phyloP scores from a whole-genome alignment of 2,888 invertebrate species.

The Calliphora vomitoria region DNA sequence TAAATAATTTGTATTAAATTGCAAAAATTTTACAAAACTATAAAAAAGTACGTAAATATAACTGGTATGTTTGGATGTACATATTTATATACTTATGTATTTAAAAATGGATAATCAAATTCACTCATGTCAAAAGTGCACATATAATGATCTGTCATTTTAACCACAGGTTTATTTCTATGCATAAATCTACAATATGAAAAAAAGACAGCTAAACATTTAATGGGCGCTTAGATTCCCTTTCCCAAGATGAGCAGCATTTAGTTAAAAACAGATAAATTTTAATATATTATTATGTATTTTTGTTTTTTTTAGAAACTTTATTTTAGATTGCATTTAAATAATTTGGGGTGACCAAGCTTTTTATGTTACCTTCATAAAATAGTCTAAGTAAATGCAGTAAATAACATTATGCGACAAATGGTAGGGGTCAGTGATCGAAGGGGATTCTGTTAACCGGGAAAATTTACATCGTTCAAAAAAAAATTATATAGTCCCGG shows the following conservation, averaged over 20 bases:
- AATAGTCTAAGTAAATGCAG: too few relatives aligned
- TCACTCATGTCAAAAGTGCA: slow-evolving; percentile 60
- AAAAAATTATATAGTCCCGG: too few relatives aligned
- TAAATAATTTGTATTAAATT: slow-evolving; percentile 65
- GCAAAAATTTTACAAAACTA: slow-evolving; percentile 31
- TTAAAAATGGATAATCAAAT: slow-evolving; percentile 62
- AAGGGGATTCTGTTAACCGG: too few relatives aligned
- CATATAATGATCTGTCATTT: slow-evolving; percentile 62
- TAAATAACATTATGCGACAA: too few relatives aligned
- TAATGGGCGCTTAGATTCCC: neutral
- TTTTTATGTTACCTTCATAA: too few relatives aligned
- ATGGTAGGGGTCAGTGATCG: too few relatives aligned
- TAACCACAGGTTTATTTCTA: slow-evolving; percentile 41
- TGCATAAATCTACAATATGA: neutral
- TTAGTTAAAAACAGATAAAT: slow-evolving; percentile 53
- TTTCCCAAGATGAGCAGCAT: neutral
- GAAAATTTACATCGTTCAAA: too few relatives aligned
- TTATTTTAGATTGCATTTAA: slow-evolving; percentile 24
- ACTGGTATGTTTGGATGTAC: neutral
- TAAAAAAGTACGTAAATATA: slow-evolving; percentile 16
- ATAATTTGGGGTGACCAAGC: neutral
- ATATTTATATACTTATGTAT: neutral
- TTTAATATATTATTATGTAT: slow-evolving; percentile 26
- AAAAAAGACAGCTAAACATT: slow-evolving; percentile 39
- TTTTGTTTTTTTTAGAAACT: neutral